Base-by-base conservation (phyloP, 2,797 vertebrate species). In the Melanotaenia boesemani region DNA sequence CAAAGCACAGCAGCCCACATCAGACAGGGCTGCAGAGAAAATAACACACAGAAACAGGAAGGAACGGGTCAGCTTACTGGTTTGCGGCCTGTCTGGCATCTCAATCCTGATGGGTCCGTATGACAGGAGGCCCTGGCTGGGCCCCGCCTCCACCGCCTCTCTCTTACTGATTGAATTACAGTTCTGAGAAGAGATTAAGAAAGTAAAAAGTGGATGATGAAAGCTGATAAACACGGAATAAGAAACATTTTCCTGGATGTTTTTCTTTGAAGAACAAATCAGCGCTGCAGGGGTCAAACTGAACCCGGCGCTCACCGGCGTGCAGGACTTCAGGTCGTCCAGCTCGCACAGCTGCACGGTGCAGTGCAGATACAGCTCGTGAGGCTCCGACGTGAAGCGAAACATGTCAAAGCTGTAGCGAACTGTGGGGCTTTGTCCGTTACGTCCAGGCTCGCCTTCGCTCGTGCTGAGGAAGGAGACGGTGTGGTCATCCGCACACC, bases 371-470 rank as follows among this genome's bases (percentile, higher is more conserved):
- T 94, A 95, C 13, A 95, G 71, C n/a, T 91, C 70, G 2, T 86
- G 70, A 0, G 94, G 92, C 0, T 87, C 86, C 0, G 39, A 0
- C 0, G 67, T 70, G 74, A 95, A 95, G 44, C 90, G 92, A 52
- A 95, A 95, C 94, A 95, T 94, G 61, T 90, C 87, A 11, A 95
- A 95, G 62, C 89, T 93, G 87, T 86, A 95, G 50, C 82, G 93
- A 4, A 94, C 30, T 1, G 71, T 73, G 9, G 92, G 82, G 8
- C 80, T 76, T 4, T 60, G 74, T 0, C 93, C 94, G 0, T 94
- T 94, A 0, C 3, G 24, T 9, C 77, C 79, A 0, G 70, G 46
- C 54, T 55, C 46, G 2, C 39, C 77, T 0, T 10, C 12, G 0
- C 52, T 88, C n/a, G 16, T 5, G 1, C 85, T 82, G 1, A 80